Evolutionary conservation across 2,113 vertebrate genomes (phyloP).

Genomic region (Aspiorhynchus laticeps): DNA sequence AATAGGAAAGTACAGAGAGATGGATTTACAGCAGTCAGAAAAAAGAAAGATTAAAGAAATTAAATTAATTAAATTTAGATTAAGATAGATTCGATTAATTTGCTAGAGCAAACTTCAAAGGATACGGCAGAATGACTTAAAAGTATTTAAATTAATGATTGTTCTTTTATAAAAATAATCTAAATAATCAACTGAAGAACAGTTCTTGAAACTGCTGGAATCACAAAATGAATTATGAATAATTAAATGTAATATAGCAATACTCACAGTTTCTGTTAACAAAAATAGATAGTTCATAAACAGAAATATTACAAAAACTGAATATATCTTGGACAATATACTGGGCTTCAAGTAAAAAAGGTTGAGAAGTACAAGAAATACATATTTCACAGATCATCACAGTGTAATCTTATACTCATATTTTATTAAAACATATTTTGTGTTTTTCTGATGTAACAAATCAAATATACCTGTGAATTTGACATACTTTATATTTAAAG

Average conservation of each 20-base stretch:
- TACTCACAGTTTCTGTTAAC: not conserved
- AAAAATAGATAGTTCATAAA: too few relatives aligned
- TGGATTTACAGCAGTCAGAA: not conserved
- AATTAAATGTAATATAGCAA: not conserved
- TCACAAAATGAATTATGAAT: not conserved
- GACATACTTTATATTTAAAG: not conserved
- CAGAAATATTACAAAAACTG: too few relatives aligned
- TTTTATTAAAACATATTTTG: not conserved
- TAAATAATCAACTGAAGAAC: not conserved
- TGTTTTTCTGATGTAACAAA: too few relatives aligned
- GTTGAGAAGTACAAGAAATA: not conserved
- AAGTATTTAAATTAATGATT: too few relatives aligned
- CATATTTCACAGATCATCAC: not conserved
- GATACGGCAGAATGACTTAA: not conserved
- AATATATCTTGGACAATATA: too few relatives aligned
- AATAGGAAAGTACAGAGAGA: not conserved
- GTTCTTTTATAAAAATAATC: too few relatives aligned
- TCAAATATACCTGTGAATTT: not conserved
- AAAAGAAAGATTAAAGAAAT: not conserved
- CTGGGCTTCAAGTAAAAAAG: too few relatives aligned
- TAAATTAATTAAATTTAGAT: not conserved
- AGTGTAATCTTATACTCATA: not conserved
- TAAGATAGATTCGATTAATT: not conserved
- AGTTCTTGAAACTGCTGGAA: too few relatives aligned
- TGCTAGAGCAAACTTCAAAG: not conserved